These are phyloP conservation scores for Dicentrarchus labrax DNA, from an alignment of 2,113 vertebrate genomes.

Conservation along the genomic window DNA sequence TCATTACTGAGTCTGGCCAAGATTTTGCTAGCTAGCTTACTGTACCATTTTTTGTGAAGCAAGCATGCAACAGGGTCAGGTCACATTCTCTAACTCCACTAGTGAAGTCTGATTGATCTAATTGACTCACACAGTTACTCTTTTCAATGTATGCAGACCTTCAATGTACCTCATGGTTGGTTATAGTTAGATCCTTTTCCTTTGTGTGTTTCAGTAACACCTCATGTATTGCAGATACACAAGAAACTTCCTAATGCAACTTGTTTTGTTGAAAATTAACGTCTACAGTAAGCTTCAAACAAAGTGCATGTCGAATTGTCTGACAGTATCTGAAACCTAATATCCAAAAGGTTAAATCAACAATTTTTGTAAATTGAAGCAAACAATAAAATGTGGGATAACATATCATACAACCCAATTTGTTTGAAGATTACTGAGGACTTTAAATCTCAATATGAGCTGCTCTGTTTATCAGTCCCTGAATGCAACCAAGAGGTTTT, in stretches of 20 bases:
- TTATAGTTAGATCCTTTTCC: no score
- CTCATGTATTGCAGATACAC: background rate
- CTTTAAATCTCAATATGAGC: background rate
- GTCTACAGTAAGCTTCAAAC: background rate
- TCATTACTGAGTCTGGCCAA: background rate
- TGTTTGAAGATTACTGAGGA: background rate
- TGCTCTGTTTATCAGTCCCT: background rate
- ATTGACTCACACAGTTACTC: background rate
- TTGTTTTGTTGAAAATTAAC: background rate
- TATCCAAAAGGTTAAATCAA: background rate
- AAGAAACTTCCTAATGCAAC: background rate
- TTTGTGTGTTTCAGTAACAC: background rate
- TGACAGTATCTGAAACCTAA: background rate
- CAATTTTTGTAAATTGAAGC: background rate
- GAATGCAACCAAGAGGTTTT: background rate
- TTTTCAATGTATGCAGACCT: background rate
- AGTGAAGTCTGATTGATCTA: background rate
- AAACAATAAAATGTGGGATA: background rate
- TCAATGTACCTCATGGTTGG: background rate
- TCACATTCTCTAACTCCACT: background rate
- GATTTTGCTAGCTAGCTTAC: background rate
- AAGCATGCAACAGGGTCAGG: conserved; percentile 16
- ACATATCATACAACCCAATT: background rate
- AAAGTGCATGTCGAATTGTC: background rate
- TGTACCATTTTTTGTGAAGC: background rate